A percentile compares a stretch with the other conserved stretches of the same genome.
Evolutionary conservation across 2,797 vertebrate species (phyloP).

Genomic region (Dermochelys coriacea): DNA sequence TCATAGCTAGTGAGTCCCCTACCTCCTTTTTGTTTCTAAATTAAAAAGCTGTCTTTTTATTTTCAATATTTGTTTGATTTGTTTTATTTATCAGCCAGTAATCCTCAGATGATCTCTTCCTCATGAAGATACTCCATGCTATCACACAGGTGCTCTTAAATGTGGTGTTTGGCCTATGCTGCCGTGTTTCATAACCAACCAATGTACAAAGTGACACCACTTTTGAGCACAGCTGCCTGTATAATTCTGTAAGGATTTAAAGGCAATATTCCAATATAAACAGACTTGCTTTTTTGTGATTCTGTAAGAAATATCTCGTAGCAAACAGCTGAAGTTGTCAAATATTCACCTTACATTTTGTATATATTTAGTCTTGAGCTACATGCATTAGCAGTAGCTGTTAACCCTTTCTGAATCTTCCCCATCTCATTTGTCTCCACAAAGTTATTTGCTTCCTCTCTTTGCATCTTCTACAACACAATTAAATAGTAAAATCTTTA

Average conservation of each 20-base stretch:
- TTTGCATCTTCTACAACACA: neutral
- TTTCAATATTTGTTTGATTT: neutral
- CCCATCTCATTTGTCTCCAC: neutral
- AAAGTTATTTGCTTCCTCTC: neutral
- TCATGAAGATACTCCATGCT: too few relatives aligned
- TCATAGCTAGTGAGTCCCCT: neutral
- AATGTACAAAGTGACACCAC: neutral
- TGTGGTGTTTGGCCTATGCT: neutral
- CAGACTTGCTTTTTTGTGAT: neutral
- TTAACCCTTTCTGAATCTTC: neutral
- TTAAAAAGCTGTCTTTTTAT: neutral
- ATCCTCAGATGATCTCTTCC: too few relatives aligned
- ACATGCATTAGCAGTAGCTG: neutral
- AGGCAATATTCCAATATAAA: neutral
- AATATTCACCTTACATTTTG: neutral
- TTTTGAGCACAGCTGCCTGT: neutral
- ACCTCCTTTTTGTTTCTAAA: neutral
- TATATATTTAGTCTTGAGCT: neutral
- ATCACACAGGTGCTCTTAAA: neutral
- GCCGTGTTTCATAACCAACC: neutral
- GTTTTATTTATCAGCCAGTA: too few relatives aligned
- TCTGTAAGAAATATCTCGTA: neutral
- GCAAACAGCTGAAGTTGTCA: neutral
- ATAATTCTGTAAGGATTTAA: neutral
- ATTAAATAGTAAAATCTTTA: neutral